Conservation (phyloP, 2,113 vertebrate species). For the Nothobranchius kuhntae region DNA sequence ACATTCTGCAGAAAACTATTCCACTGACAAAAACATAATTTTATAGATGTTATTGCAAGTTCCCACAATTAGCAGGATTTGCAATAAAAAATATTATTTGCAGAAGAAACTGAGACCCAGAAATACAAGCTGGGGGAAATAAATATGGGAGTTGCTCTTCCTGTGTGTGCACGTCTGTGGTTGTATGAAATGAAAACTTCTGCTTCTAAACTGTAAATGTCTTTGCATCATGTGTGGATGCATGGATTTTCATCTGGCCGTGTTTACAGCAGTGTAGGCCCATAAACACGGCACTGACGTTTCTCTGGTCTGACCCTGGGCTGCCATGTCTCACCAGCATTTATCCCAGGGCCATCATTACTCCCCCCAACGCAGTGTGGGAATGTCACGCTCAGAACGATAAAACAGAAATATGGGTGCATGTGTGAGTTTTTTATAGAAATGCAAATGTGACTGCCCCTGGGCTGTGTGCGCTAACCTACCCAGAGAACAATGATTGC, state of each 20-base stretch:
- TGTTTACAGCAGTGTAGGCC: conserved; percentile 59
- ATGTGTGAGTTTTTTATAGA: conserved; percentile 68
- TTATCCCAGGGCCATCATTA: conserved; percentile 75
- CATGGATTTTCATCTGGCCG: conserved; percentile 68
- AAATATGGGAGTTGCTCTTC: conserved; percentile 8
- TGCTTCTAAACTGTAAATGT: conserved; percentile 37
- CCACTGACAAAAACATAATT: background rate
- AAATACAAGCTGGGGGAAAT: background rate
- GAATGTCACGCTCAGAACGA: conserved; percentile 67
- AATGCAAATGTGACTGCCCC: conserved; percentile 63
- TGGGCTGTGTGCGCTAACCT: conserved; percentile 41
- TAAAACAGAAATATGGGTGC: conserved; percentile 76
- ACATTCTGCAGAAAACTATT: no score
- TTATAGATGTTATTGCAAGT: background rate
- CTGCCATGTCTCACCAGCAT: conserved; percentile 71
- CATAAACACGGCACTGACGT: conserved; percentile 64
- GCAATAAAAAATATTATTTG: background rate
- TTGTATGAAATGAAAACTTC: conserved; percentile 52
- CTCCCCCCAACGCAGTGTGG: conserved; percentile 66
- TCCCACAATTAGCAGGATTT: background rate
- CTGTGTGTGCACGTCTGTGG: background rate
- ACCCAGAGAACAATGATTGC: conserved; percentile 72
- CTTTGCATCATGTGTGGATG: conserved; percentile 54
- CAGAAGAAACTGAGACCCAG: background rate
- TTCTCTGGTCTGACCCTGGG: conserved; percentile 66